phyloP scores from a whole-genome alignment of 2,113 vertebrate species.

The Gila orcuttii region DNA sequence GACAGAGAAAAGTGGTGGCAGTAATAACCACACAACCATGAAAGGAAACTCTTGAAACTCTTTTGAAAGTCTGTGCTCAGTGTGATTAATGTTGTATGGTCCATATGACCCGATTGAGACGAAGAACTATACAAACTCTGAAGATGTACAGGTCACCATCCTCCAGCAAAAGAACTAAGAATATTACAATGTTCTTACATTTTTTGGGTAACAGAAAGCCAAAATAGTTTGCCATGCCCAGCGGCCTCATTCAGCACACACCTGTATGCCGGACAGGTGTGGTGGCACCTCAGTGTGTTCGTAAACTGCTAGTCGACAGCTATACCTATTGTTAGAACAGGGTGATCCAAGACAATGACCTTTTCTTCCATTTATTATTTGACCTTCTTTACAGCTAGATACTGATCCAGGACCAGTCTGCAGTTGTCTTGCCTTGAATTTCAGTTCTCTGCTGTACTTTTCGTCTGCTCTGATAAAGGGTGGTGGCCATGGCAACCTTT shows the following conservation, averaged over 20 bases:
- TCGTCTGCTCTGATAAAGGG: conserved; percentile 43
- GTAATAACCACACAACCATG: not conserved
- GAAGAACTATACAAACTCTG: not conserved
- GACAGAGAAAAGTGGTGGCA: not conserved
- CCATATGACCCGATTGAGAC: not conserved
- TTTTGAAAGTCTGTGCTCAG: not conserved
- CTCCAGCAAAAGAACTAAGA: not conserved
- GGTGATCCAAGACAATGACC: conserved; percentile 8
- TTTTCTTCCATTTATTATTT: conserved; percentile 9
- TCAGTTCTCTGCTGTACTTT: conserved; percentile 12
- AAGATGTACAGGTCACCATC: not conserved
- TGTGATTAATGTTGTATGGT: not conserved
- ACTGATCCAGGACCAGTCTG: conserved; percentile 15
- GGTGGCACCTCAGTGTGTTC: conserved; percentile 3
- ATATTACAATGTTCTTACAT: conserved; percentile 8
- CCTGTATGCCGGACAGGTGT: conserved; percentile 45
- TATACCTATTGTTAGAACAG: conserved; percentile 44
- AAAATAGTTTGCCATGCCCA: conserved; percentile 21
- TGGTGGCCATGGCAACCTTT: conserved; percentile 48
- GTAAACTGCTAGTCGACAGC: conserved; percentile 26
- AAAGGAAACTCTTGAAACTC: not conserved
- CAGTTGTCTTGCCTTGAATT: not conserved
- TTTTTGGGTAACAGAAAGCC: conserved; percentile 25
- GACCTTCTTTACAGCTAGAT: not conserved
- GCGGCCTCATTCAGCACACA: conserved; percentile 42